Evolutionary conservation across 2,113 vertebrate genomes (phyloP), one percentile per base, ranked within the genome.

Genomic region (Brachyhypopomus occidentalis): DNA sequence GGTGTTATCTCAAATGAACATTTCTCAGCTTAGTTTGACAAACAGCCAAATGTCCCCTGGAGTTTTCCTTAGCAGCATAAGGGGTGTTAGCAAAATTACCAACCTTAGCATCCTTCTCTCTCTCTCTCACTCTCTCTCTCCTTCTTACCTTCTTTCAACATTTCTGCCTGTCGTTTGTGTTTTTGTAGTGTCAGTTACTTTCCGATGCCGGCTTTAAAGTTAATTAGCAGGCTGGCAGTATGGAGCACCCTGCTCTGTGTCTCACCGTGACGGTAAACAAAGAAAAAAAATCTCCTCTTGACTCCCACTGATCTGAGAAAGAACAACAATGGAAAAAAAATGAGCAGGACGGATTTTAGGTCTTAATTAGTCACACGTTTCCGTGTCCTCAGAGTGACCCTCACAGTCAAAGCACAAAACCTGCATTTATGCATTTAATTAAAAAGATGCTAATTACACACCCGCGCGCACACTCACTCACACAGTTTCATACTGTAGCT

Each of bases 331-430:
- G 38, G 22, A 70, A 56, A 2, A 69, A 48, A 23, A 55, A 20
- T 56, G 76, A 63, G 20, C 30, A 20, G 27, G 64, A 69, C 25
- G 66, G 11, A 41, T 81, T 81, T 75, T 20, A 70, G 52, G 59
- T 83, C 80, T 80, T 84, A 80, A 83, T 85, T 83, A 85, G 81
- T 79, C 77, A 74, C 77, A 73, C 77, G 22, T 41, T 75, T 27
- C 64, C 30, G 4, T 76, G 34, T 82, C 60, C 70, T 83, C 67
- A 12, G 34, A 85, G 72, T 73, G 81, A 78, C 78, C 81, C 80
- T n/a, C 70, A 70, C 30, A 19, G 60, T 66, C 55, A 77, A 66
- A 34, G 69, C 52, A n/a, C 63, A 73, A 77, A 76, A 80, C 66
- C 72, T 79, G 72, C 72, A 80, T 85, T 75, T 83, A 73, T 64